phyloP scores from a whole-genome alignment of 2,113 vertebrate species.

The Fukomys damarensis region DNA sequence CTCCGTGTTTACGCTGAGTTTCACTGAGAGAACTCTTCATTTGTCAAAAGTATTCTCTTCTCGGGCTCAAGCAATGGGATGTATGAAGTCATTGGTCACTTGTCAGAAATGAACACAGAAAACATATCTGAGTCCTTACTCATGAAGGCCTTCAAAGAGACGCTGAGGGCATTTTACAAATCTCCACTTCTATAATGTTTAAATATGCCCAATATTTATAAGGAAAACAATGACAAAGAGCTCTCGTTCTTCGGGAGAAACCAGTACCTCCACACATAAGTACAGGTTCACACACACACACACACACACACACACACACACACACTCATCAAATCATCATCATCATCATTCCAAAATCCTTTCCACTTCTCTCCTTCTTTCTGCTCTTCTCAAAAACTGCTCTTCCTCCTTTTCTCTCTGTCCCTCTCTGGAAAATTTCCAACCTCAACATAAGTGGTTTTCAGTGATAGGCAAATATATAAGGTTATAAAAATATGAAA shows the following conservation, averaged over 20 bases:
- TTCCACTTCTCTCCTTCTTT: not conserved
- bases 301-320: not conserved
- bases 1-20: conserved; percentile 35
- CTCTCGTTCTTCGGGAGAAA: conserved; percentile 89
- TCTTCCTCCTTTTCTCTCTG: not conserved
- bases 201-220: too few species aligned
- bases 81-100: conserved; percentile 78
- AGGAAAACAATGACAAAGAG: conserved; percentile 94
- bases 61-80: conserved; percentile 77
- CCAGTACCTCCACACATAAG: conserved; percentile 84
- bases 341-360: conserved; percentile 74
- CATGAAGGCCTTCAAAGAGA: conserved; percentile 89
- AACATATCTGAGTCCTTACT: conserved; percentile 83
- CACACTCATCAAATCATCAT: not conserved
- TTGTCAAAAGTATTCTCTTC: conserved; percentile 82
- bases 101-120: conserved; percentile 80
- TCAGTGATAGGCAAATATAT: conserved; percentile 70
- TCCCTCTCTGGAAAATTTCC: not conserved
- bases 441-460: conserved; percentile 27
- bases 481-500: conserved; percentile 58
- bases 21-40: conserved; percentile 59
- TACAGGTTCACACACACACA: too few species aligned
- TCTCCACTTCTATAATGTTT: conserved; percentile 91
- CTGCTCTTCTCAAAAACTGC: too few species aligned
- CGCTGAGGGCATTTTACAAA: conserved; percentile 91